A percentile compares a stretch with the other conserved stretches of the same genome.
These are phyloP conservation scores for Procambarus clarkii DNA, from an alignment of 1,140 invertebrate species.

Conservation along the genomic window DNA sequence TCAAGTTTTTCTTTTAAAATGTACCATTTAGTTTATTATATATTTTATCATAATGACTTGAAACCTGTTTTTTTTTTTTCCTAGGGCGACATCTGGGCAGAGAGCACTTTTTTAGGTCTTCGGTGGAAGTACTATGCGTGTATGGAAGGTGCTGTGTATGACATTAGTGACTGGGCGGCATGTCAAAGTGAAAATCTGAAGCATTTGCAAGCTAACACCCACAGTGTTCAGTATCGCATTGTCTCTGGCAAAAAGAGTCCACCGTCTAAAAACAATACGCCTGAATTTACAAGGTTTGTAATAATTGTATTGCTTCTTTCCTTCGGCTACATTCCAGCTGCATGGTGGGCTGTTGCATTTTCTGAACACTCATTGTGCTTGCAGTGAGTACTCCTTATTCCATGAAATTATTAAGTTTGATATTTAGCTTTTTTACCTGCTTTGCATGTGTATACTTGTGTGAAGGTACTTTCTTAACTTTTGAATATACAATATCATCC, in stretches of 20 bases:
- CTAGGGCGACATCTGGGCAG: conserved; percentile 96
- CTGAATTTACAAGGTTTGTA: conserved; percentile 63
- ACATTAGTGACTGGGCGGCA: conserved; percentile 96
- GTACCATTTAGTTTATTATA: too few relatives aligned
- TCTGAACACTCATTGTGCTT: too few relatives aligned
- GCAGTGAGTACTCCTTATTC: too few relatives aligned
- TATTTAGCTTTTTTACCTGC: too few relatives aligned
- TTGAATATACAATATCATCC: too few relatives aligned
- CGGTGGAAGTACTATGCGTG: conserved; percentile 96
- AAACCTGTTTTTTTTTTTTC: conserved; percentile 46
- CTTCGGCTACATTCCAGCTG: too few relatives aligned
- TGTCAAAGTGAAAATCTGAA: conserved; percentile 83
- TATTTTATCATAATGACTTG: too few relatives aligned
- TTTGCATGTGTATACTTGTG: too few relatives aligned
- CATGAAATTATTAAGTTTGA: too few relatives aligned
- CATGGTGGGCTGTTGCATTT: too few relatives aligned
- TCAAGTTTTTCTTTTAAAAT: too few relatives aligned
- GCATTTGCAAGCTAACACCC: conserved; percentile 85
- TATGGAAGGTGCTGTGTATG: conserved; percentile 95
- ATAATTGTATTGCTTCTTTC: not conserved
- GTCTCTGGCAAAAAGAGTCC: conserved; percentile 81
- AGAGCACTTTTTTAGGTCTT: conserved; percentile 90
- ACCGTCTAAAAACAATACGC: conserved; percentile 53
- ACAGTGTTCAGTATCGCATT: conserved; percentile 94
- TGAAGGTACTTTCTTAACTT: too few relatives aligned